These are phyloP conservation scores for Drosophila miranda DNA, from an alignment of 1,140 invertebrate genomes.

Conservation along the genomic window DNA sequence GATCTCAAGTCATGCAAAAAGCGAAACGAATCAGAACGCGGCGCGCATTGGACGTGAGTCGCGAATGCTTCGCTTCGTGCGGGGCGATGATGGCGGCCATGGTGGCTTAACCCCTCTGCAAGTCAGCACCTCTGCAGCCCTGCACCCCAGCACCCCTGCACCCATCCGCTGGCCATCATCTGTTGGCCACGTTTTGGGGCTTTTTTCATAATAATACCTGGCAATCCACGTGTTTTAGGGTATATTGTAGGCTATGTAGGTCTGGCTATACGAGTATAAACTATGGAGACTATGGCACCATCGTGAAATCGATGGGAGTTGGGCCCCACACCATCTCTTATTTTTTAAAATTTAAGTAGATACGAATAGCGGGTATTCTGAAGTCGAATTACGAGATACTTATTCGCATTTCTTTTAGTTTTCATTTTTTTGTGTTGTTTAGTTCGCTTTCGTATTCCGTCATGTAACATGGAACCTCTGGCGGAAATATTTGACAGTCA, in stretches of 20 bases:
- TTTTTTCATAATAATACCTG: constrained; percentile 5
- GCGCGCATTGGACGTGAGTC: constrained; percentile 74
- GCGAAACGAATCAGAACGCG: constrained; percentile 79
- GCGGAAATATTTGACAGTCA: constrained; percentile 73
- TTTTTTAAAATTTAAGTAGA: no score
- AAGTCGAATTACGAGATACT: no score
- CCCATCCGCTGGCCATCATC: constrained; percentile 3
- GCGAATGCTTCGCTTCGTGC: constrained; percentile 61
- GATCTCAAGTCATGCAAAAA: constrained; percentile 81
- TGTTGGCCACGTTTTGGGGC: constrained; percentile 46
- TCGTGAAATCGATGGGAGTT: no score
- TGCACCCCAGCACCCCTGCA: not conserved
- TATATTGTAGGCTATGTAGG: no score
- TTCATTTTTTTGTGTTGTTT: constrained; percentile 21
- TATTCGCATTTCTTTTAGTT: no score
- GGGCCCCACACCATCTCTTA: no score
- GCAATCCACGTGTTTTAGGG: no score
- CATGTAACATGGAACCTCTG: constrained; percentile 45
- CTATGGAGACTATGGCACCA: no score
- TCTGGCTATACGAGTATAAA: no score
- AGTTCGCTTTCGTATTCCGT: constrained; percentile 61
- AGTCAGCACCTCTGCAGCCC: not conserved
- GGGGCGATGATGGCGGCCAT: constrained; percentile 70
- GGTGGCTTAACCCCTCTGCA: constrained; percentile 33
- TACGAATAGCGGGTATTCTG: no score